Conservation (phyloP, 92 coral and sea anemone species). For the Zoanthus gigantus region DNA sequence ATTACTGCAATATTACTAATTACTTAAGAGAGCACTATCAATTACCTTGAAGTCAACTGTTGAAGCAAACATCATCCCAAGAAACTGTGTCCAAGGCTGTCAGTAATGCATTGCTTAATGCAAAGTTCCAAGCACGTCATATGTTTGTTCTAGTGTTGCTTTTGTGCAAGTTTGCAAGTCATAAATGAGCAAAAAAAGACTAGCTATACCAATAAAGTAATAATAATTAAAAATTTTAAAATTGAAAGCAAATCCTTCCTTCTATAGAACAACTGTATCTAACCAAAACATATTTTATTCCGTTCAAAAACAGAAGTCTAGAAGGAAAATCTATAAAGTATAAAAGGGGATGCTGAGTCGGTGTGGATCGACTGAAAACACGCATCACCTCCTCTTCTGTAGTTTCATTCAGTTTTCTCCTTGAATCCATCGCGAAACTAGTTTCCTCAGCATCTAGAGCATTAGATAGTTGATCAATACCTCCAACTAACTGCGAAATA, state of each 20-base stretch:
- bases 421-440: neutral
- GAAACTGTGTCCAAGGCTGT: constrained; percentile 1
- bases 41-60: constrained; percentile 13
- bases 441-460: neutral
- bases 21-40: constrained; percentile 8
- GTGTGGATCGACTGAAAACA: neutral
- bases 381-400: constrained; percentile 10
- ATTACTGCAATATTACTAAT: constrained; percentile 26
- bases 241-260: constrained; percentile 21
- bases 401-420: constrained; percentile 18
- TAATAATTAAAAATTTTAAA: constrained; percentile 8
- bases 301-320: neutral
- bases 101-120: constrained; percentile 5
- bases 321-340: constrained; percentile 8
- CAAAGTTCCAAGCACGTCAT: constrained; percentile 2
- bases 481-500: constrained; percentile 1
- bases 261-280: neutral
- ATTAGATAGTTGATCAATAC: constrained; percentile 20
- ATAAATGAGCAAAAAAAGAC: constrained; percentile 14
- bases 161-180: constrained; percentile 20
- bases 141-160: constrained; percentile 11
- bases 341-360: neutral
- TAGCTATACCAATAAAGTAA: neutral
- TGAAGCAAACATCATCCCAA: constrained; percentile 10
- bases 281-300: neutral